phyloP scores from a whole-genome alignment of 2,113 vertebrate species.

The Geococcyx californianus region DNA sequence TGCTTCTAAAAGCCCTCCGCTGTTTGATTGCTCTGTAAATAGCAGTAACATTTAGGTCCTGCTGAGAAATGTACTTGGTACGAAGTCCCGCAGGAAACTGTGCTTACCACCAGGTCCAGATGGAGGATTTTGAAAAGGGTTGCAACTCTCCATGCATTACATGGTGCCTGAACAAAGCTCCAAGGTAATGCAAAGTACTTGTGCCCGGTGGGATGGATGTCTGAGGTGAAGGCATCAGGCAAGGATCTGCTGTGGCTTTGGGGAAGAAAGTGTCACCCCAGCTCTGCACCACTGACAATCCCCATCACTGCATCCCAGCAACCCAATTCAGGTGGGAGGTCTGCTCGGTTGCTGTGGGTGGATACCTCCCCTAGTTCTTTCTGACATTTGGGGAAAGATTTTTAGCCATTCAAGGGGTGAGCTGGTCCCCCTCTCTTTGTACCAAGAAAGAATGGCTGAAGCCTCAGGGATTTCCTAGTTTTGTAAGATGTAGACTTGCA shows the following conservation, averaged over 20 bases:
- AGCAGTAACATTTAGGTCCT: background rate
- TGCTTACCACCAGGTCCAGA: background rate
- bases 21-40: background rate
- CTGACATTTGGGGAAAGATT: background rate
- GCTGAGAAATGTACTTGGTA: background rate
- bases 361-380: rapidly evolving
- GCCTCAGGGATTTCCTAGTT: background rate
- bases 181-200: rapidly evolving
- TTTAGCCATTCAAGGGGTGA: background rate
- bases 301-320: background rate
- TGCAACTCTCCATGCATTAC: rapidly evolving
- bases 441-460: background rate
- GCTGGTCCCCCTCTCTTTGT: background rate
- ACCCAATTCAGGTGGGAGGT: background rate
- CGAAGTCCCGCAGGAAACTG: background rate
- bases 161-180: rapidly evolving
- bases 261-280: background rate
- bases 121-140: background rate
- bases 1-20: background rate
- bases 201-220: background rate
- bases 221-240: background rate
- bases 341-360: rapidly evolving
- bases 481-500: background rate
- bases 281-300: background rate
- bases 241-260: background rate